Evolutionary conservation across 2,113 vertebrate species (phyloP).

Genomic region (Heteronetta atricapilla): DNA sequence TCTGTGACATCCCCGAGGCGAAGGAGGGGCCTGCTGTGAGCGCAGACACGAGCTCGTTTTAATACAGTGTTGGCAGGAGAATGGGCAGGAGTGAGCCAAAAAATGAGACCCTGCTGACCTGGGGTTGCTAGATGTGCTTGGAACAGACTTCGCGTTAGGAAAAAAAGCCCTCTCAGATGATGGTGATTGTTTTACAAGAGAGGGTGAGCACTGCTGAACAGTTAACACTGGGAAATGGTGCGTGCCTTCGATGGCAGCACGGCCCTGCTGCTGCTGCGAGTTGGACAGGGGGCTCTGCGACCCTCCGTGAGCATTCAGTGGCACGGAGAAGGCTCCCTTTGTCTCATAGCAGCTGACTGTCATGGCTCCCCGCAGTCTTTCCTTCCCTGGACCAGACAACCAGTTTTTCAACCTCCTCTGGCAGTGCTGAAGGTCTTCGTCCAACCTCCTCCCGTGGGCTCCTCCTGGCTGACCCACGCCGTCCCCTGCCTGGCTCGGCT

Average conservation of each 20-base stretch:
- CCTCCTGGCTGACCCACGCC: background rate
- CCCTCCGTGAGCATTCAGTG: fast-evolving
- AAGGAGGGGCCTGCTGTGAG: background rate
- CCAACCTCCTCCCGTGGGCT: background rate
- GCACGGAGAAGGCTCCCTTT: background rate
- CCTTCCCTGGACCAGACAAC: background rate
- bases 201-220: fast-evolving
- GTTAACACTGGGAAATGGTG: background rate
- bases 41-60: background rate
- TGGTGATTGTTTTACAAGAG: background rate
- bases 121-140: conserved; percentile 1
- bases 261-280: fast-evolving
- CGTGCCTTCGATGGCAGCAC: fast-evolving
- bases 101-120: background rate
- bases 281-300: background rate
- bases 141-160: background rate
- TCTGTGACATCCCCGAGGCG: background rate
- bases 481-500: background rate
- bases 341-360: background rate
- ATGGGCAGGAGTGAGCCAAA: background rate
- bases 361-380: background rate
- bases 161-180: background rate
- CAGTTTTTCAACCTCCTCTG: background rate
- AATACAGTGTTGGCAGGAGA: background rate
- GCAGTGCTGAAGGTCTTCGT: background rate